Evolutionary conservation across 1,140 invertebrate species (phyloP).

Genomic region (Lasioglossum albipes): DNA sequence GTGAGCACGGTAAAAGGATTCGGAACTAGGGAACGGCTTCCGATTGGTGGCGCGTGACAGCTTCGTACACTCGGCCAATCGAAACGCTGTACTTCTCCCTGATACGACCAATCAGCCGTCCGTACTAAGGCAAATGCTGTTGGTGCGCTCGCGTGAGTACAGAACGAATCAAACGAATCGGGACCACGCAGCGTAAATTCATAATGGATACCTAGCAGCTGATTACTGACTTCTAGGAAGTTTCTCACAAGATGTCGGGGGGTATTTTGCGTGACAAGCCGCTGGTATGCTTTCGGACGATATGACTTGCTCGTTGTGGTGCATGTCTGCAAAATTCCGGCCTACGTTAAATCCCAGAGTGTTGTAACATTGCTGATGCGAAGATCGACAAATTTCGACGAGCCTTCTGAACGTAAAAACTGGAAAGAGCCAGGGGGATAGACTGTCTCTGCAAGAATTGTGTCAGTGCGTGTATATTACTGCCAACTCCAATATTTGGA

Average conservation of each 20-base stretch:
- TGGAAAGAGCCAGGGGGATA: conserved; percentile 20
- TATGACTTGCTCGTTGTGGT: conserved; percentile 72
- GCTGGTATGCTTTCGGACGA: conserved; percentile 68
- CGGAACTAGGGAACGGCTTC: background rate
- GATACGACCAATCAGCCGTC: background rate
- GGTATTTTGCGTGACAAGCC: conserved; percentile 74
- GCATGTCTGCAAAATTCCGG: conserved; percentile 65
- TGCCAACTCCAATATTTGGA: conserved; percentile 54
- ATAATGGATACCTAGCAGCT: conserved; percentile 52
- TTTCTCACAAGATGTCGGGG: conserved; percentile 76
- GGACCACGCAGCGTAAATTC: conserved; percentile 10
- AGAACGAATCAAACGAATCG: conserved; percentile 2
- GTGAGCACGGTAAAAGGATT: no score
- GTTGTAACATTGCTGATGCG: conserved; percentile 42
- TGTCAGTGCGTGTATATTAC: conserved; percentile 57
- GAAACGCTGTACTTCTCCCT: background rate
- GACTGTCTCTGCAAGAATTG: conserved; percentile 38
- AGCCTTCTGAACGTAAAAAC: background rate
- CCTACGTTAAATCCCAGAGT: conserved; percentile 66
- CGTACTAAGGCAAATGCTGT: background rate
- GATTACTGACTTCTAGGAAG: conserved; percentile 67
- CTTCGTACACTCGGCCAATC: background rate
- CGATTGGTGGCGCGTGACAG: background rate
- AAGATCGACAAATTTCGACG: conserved; percentile 17
- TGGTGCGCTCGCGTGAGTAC: background rate